Base-by-base conservation (phyloP, 2,888 invertebrate species). In the Seira ritae region DNA sequence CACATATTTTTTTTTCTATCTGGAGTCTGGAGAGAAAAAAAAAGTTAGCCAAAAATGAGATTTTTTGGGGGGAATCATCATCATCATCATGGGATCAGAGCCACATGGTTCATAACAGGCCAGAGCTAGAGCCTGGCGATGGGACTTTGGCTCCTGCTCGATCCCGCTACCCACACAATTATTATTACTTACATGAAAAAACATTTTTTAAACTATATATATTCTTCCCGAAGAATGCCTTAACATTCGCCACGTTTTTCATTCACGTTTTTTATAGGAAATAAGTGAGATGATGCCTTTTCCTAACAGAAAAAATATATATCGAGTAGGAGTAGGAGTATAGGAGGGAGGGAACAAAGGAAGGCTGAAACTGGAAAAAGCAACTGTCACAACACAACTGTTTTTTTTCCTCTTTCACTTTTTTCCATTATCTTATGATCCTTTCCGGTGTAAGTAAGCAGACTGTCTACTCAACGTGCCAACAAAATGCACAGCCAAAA, bases 101-200 rank as follows among this genome's bases (percentile, higher is more conserved):
- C 84, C 87, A 87, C 87, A 87, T 87, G 87, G 83, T 80, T 84
- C 75, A 82, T 84, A 84, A 82, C 77, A 75, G n/a, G n/a, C n/a
- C n/a, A n/a, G n/a, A n/a, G 42, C 42, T 42, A 12, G 15, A 55
- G 15, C 15, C 3, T 12, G 17, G 12, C 55, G 17, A 55, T 8
- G 55, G 55, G n/a, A 55, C 17, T 55, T 17, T 3, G 55, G 17
- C 71, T 75, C 65, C 66, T 74, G 42, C 82, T 3, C 6, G 17
- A 65, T 75, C 65, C 66, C 69, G 42, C 82, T 77, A 77, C 82
- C 76, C 77, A 73, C 82, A 77, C 73, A 73, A 73, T 78, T 83
- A 77, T 71, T 82, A 77, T 55, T 23, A n/a, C 55, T n/a, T n/a
- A 31, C 31, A 31, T 2, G 31, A 31, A 31, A 31, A 31, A 50